Conservation (phyloP, 2,888 invertebrate species). For the Stenotaenia linearis region DNA sequence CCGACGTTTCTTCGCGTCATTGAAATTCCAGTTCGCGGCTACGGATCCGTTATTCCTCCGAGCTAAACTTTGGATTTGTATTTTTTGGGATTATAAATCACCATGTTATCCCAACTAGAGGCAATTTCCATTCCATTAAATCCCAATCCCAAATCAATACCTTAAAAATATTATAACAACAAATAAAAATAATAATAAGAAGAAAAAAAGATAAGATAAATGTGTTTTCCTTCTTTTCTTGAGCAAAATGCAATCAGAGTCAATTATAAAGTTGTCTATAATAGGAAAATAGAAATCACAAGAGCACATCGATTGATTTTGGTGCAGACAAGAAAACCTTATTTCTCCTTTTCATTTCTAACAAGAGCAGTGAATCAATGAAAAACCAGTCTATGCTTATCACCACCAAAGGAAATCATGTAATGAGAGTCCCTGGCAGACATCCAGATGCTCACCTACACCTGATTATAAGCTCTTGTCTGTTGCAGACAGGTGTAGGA, state of each 20-base stretch:
- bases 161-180: neutral
- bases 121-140: neutral
- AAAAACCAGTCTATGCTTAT: neutral
- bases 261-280: neutral
- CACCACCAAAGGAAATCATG: neutral
- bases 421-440: neutral
- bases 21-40: no score
- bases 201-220: no score
- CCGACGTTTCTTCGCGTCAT: no score
- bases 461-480: neutral
- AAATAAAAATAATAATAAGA: neutral
- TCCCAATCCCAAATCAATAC: neutral
- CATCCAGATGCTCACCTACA: constrained; percentile 1
- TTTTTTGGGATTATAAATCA: no score
- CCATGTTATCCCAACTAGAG: neutral
- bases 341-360: neutral
- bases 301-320: neutral
- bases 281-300: neutral
- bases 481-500: neutral
- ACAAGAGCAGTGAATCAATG: neutral
- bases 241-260: neutral
- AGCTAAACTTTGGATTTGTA: no score
- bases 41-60: no score
- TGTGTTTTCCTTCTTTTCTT: no score
- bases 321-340: neutral